Base-by-base conservation (phyloP, 1,140 invertebrate genomes). In the Mercenaria mercenaria region DNA sequence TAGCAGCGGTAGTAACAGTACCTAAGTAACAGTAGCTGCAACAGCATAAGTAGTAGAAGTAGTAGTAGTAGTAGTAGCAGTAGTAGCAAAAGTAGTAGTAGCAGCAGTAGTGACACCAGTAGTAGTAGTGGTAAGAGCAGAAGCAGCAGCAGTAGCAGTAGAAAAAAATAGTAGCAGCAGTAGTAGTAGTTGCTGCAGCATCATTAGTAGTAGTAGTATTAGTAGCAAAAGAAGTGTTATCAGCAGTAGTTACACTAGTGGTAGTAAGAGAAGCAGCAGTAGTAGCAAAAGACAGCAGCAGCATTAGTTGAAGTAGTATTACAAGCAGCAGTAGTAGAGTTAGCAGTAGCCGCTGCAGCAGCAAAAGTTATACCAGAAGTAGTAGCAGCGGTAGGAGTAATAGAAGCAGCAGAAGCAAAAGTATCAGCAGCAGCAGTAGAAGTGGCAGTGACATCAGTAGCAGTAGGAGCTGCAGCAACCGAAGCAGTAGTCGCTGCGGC, bases 361-460 rank as follows among this genome's bases (percentile, higher is more conserved):
- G 64, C 29, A 47, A 23, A 11, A 43, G 82, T 64, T 67, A 56
- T 84, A 84, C 50, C 50, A 69, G 82, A 0, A 26, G 1, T 23
- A 84, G 82, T 84, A 84, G 82, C 32, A 84, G 61, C 29, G 69
- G 82, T 69, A 67, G 52, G 37, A 67, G 82, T 72, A 84, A 61
- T 67, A 84, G 82, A 3, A 84, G 82, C 29, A 69, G 61, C 50
- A 84, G 82, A 18, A 72, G 61, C 61, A 84, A 61, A 43, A 59
- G 81, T 59, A 59, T 41, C n/a, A 74, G 81, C 20, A 84, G 88
- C 26, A 77, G 81, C 37, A 84, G 88, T 84, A 41, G 18, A 85
- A 61, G 67, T 13, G 39, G 80, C n/a, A 74, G 56, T n/a, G 34
- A 50, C 6, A 82, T 26, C 11, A 83, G 52, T n/a, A 82, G 67